These are phyloP conservation scores for Aphodius sticticus DNA, from an alignment of 2,888 invertebrate species.

Conservation along the genomic window DNA sequence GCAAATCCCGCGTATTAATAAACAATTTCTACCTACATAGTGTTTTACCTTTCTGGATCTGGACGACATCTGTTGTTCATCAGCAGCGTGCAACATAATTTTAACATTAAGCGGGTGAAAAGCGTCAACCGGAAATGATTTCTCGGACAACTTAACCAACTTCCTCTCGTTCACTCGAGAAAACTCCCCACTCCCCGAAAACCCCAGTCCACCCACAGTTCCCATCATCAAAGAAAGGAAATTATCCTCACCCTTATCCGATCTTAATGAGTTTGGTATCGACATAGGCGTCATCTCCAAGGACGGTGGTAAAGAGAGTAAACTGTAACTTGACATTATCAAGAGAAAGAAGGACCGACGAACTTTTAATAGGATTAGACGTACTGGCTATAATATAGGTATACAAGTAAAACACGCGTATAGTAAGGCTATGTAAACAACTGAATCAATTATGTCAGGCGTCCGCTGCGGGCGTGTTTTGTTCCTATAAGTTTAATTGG, in stretches of 20 bases:
- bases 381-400: neutral
- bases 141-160: conserved; percentile 53
- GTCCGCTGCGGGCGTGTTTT: conserved; percentile 27
- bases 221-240: neutral
- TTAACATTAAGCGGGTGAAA: conserved; percentile 55
- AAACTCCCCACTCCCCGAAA: neutral
- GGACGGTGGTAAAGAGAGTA: conserved; percentile 52
- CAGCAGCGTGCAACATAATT: conserved; percentile 56
- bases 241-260: neutral
- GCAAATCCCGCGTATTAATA: neutral
- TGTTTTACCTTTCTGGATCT: conserved; percentile 43
- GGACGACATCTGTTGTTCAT: conserved; percentile 47
- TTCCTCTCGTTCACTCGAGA: conserved; percentile 30
- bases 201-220: neutral
- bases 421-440: conserved; percentile 37
- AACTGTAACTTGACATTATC: conserved; percentile 53
- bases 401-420: neutral
- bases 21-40: conserved; percentile 11
- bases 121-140: conserved; percentile 50
- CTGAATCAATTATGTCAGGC: conserved; percentile 43
- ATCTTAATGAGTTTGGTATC: conserved; percentile 17
- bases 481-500: conserved; percentile 50
- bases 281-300: conserved; percentile 51
- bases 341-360: neutral
- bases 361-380: neutral